Evolutionary conservation across 92 coral and sea anemone species (phyloP).

Genomic region (Zoanthus sansibaricus): DNA sequence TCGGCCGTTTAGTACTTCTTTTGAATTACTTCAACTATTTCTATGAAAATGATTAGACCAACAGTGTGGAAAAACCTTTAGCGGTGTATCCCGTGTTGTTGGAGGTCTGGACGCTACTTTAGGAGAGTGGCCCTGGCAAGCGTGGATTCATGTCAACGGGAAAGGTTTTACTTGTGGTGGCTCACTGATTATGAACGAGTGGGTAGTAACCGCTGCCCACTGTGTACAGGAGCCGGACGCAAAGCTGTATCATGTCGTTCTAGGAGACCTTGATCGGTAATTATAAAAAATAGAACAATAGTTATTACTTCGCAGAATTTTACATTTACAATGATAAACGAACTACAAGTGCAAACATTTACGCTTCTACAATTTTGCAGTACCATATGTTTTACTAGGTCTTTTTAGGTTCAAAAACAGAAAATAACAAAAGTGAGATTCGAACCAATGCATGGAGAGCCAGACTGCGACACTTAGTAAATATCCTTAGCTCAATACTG

Average conservation of each 20-base stretch:
- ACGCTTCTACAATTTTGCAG: background rate
- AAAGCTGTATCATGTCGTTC: slow-evolving; percentile 40
- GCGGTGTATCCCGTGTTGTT: slow-evolving; percentile 50
- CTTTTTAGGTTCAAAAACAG: no score
- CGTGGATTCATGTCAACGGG: slow-evolving; percentile 52
- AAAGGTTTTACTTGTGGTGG: slow-evolving; percentile 73
- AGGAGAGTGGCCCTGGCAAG: slow-evolving; percentile 81
- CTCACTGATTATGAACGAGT: slow-evolving; percentile 60
- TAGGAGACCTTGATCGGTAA: slow-evolving; percentile 58
- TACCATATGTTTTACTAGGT: background rate
- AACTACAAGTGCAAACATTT: no score
- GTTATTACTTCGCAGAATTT: background rate
- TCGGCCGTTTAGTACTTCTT: no score
- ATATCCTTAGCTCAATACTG: no score
- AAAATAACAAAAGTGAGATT: no score
- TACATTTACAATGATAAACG: background rate
- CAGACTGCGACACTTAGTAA: no score
- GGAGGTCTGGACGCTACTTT: slow-evolving; percentile 59
- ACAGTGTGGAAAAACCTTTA: slow-evolving; percentile 42
- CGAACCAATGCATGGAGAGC: no score
- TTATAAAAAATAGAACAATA: background rate
- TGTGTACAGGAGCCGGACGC: slow-evolving; percentile 49
- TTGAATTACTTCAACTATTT: no score
- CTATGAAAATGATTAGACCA: background rate
- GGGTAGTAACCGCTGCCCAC: slow-evolving; percentile 76